phyloP scores from a whole-genome alignment of 2,888 invertebrate species.

The Lacanobia wlatinum region DNA sequence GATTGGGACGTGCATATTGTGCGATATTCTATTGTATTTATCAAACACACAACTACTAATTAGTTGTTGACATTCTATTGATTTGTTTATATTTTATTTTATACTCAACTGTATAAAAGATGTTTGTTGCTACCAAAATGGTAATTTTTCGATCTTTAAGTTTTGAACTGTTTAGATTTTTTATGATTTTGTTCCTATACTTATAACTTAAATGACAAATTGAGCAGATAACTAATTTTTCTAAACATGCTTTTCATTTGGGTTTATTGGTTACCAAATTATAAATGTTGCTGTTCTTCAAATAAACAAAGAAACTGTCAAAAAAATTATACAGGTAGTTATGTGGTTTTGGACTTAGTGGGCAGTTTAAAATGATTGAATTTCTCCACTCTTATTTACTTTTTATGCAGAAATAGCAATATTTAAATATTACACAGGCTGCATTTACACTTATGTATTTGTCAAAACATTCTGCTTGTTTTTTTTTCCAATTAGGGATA shows the following conservation, averaged over 20 bases:
- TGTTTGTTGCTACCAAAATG: constrained; percentile 1
- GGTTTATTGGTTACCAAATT: not conserved
- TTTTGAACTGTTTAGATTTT: constrained; percentile 35
- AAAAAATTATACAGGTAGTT: not conserved
- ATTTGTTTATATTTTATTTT: constrained; percentile 10
- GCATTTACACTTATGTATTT: not conserved
- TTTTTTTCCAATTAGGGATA: too few relatives aligned
- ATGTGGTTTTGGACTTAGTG: not conserved
- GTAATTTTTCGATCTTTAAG: constrained; percentile 14
- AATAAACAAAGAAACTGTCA: constrained; percentile 4
- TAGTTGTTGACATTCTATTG: constrained; percentile 13
- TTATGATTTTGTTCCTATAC: constrained; percentile 18
- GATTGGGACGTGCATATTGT: constrained; percentile 84
- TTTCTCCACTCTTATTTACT: not conserved
- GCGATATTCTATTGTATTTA: constrained; percentile 78
- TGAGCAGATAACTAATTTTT: constrained; percentile 22
- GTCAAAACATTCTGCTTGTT: not conserved
- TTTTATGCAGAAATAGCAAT: not conserved
- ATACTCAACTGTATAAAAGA: constrained; percentile 8
- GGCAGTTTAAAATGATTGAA: not conserved
- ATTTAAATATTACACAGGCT: not conserved
- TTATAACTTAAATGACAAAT: constrained; percentile 25
- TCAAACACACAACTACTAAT: constrained; percentile 31
- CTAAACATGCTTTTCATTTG: not conserved
- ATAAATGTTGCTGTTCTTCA: not conserved